Conservation (phyloP, 2,888 invertebrate genomes). For the Trichogramma dendrolimi region DNA sequence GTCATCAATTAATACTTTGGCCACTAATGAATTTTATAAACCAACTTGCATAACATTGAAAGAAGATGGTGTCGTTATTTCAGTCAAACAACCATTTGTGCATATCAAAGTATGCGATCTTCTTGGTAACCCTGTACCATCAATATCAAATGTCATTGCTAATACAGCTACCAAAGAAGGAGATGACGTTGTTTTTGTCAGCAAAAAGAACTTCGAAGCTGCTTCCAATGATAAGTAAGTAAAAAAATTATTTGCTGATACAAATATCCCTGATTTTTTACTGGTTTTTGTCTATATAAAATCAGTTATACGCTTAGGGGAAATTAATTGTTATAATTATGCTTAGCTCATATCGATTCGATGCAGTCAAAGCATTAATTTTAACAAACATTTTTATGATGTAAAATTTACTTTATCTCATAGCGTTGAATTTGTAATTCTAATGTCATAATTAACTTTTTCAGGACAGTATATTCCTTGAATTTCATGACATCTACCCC, state of each 20-base stretch:
- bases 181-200: constrained; percentile 73
- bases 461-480: constrained; percentile 68
- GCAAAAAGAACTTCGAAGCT: constrained; percentile 56
- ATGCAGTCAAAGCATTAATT: constrained; percentile 21
- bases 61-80: constrained; percentile 70
- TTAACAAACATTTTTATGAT: constrained; percentile 29
- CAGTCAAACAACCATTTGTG: constrained; percentile 69
- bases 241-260: constrained; percentile 6
- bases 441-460: constrained; percentile 19
- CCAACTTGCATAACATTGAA: constrained; percentile 80
- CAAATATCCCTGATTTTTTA: constrained; percentile 44
- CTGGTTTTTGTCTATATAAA: constrained; percentile 36
- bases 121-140: constrained; percentile 67
- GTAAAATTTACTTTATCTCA: constrained; percentile 17
- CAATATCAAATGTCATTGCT: constrained; percentile 65
- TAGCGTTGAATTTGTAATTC: constrained; percentile 15
- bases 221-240: constrained; percentile 48
- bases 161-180: constrained; percentile 70
- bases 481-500: constrained; percentile 75
- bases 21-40: constrained; percentile 64
- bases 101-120: constrained; percentile 71
- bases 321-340: constrained; percentile 39
- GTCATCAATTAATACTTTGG: constrained; percentile 69
- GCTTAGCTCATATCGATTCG: constrained; percentile 16
- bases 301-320: constrained; percentile 51